Conservation (phyloP, 2,888 invertebrate genomes). For the Macroteleia sp. region DNA sequence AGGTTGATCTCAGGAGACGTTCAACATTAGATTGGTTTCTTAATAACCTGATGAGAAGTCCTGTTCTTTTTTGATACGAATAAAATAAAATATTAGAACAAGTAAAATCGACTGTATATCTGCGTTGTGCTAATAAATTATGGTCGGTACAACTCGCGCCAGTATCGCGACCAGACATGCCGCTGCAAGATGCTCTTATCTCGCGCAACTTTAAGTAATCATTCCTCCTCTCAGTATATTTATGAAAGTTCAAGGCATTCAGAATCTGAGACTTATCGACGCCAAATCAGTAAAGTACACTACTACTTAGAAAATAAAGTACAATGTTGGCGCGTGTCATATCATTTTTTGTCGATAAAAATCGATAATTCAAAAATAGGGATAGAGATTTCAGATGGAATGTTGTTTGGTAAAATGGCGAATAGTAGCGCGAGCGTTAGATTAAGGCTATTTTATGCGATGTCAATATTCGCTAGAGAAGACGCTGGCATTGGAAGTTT, state of each 20-base stretch:
- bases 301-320: constrained; percentile 44
- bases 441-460: constrained; percentile 23
- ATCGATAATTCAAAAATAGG: constrained; percentile 18
- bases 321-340: constrained; percentile 22
- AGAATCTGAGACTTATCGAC: constrained; percentile 76
- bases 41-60: constrained; percentile 27
- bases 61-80: constrained; percentile 30
- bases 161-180: constrained; percentile 81
- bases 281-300: constrained; percentile 69
- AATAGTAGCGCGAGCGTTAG: constrained; percentile 10
- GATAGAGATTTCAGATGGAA: constrained; percentile 15
- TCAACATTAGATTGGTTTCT: constrained; percentile 43
- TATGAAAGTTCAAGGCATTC: constrained; percentile 70
- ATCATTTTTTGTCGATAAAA: constrained; percentile 22
- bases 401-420: not conserved
- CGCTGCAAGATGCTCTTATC: constrained; percentile 79
- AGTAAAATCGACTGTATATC: constrained; percentile 67
- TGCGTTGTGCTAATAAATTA: constrained; percentile 78
- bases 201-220: constrained; percentile 79
- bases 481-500: constrained; percentile 34
- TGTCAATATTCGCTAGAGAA: constrained; percentile 30
- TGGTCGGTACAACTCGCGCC: constrained; percentile 74
- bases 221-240: constrained; percentile 67
- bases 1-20: constrained; percentile 14
- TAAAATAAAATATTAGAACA: constrained; percentile 57